Conservation (phyloP, 2,888 invertebrate species). For the Leptopilina drosophilae region DNA sequence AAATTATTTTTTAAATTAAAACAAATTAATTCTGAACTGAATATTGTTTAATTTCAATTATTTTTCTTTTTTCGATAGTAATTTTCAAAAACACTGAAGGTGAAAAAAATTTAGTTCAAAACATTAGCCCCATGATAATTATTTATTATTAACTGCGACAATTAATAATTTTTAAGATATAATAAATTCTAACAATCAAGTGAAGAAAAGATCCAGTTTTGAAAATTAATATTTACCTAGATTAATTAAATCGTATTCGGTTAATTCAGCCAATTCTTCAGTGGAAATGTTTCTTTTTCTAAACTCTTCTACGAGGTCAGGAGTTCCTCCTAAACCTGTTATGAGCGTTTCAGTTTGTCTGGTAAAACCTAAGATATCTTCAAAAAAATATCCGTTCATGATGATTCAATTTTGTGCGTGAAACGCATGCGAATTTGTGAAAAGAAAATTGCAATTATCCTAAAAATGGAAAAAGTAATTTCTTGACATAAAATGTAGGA, state of each 20-base stretch:
- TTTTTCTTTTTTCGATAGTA: too few species aligned
- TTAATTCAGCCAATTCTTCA: conserved; percentile 49
- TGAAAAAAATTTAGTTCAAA: too few species aligned
- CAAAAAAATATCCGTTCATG: background rate
- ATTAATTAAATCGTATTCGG: conserved; percentile 47
- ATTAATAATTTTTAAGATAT: background rate
- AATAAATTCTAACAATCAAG: background rate
- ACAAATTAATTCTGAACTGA: too few species aligned
- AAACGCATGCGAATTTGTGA: too few species aligned
- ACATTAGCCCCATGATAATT: too few species aligned
- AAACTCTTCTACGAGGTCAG: conserved; percentile 41
- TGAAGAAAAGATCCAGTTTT: background rate
- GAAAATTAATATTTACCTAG: conserved; percentile 43
- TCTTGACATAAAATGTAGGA: too few species aligned
- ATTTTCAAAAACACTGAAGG: too few species aligned
- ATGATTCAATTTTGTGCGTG: background rate
- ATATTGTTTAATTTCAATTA: too few species aligned
- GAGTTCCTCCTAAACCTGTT: conserved; percentile 46
- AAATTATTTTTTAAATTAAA: too few species aligned
- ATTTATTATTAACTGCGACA: background rate
- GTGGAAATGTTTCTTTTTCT: conserved; percentile 49
- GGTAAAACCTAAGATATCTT: conserved; percentile 53
- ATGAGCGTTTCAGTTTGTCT: conserved; percentile 46
- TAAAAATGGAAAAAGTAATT: too few species aligned
- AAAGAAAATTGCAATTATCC: too few species aligned